Base-by-base conservation (phyloP, 2,888 invertebrate genomes). In the Orthonevra nobilis region DNA sequence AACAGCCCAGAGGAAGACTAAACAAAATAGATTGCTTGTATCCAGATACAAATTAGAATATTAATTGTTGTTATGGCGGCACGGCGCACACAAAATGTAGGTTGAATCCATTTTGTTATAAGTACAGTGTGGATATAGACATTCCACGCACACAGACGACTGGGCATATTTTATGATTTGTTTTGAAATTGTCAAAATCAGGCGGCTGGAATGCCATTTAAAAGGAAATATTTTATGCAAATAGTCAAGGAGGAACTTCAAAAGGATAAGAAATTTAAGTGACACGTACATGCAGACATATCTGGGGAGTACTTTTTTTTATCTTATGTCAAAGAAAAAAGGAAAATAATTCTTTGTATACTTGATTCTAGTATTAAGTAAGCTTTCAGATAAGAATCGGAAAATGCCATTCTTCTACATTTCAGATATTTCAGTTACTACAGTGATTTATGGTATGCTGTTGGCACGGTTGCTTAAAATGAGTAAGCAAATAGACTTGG, bases 181-280 rank as follows among this genome's bases (percentile, higher is more conserved):
- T 86, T 87, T 87, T 87, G 86, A 86, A 86, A 86, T 86, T 87
- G 86, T 87, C 87, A 87, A 85, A 87, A 87, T 84, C 86, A 85
- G 86, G 83, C 84, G 68, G 69, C 70, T 79, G 61, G 79, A 70
- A 79, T 79, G 66, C 38, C 77, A 64, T 54, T 60, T 56, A 19
- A 58, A 66, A 61, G 54, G 48, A 61, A 61, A 56, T 42, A 56
- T 66, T 72, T 56, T 79, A 73, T 73, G 66, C 79, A 68, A 79
- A 79, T 79, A 38, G 38, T 32, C 40, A 32, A 3, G 44, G 30
- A 73, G 19, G 17, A 44, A 20, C 70, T 15, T n/a, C 2, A 15
- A 56, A 4, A 7, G 15, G 4, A 7, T 10, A 3, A 20, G 17
- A 28, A 19, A 48, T 38, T 23, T 36, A 19, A 23, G 26, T 4